Evolutionary conservation across 1,140 invertebrate genomes (phyloP).

Genomic region (Ridgeia piscesae): DNA sequence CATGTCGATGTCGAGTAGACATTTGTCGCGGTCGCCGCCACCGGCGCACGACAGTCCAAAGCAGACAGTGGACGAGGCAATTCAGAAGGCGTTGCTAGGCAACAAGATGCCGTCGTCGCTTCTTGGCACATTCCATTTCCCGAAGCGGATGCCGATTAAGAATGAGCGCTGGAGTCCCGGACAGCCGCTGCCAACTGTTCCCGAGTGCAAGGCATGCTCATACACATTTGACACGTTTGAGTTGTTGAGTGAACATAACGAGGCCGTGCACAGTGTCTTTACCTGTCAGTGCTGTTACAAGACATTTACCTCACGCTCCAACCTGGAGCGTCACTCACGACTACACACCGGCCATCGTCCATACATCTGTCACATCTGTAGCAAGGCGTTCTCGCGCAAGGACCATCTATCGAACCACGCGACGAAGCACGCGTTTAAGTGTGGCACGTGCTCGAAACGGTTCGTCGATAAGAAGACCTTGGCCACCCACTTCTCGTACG

Average conservation of each 20-base stretch:
- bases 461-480: slow-evolving; percentile 22
- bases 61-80: not conserved
- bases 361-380: slow-evolving; percentile 26
- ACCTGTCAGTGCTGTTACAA: slow-evolving; percentile 72
- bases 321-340: slow-evolving; percentile 96
- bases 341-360: slow-evolving; percentile 96
- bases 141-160: not conserved
- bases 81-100: not conserved
- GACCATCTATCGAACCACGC: slow-evolving; percentile 31
- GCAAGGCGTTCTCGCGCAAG: slow-evolving; percentile 30
- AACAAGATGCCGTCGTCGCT: not conserved
- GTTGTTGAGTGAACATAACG: slow-evolving; percentile 24
- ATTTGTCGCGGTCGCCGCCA: not conserved
- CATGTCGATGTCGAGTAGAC: slow-evolving; percentile 8
- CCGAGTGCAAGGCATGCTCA: slow-evolving; percentile 20
- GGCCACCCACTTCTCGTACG: slow-evolving; percentile 24
- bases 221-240: slow-evolving; percentile 21
- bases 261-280: slow-evolving; percentile 25
- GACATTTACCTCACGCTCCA: slow-evolving; percentile 95
- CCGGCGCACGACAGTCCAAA: not conserved
- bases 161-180: slow-evolving; percentile 21
- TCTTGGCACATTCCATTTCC: slow-evolving; percentile 6
- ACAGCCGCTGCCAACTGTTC: slow-evolving; percentile 17
- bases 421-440: slow-evolving; percentile 30
- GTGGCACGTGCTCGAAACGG: slow-evolving; percentile 25